Conservation (phyloP, 2,113 vertebrate genomes). For the Tachuris rubrigastra region DNA sequence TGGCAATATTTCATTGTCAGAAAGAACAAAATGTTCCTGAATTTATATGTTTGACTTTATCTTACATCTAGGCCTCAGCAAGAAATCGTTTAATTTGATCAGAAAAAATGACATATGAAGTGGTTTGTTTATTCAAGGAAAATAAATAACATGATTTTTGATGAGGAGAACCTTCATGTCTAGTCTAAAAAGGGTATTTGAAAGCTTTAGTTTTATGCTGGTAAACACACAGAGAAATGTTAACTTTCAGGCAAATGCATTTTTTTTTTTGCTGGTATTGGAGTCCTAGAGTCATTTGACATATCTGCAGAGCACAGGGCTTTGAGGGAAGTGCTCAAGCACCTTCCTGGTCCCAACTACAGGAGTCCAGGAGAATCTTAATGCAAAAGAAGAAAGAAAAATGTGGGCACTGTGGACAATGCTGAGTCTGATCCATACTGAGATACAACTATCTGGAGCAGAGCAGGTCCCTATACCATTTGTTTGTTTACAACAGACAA, state of each 20-base stretch:
- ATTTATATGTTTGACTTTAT: slow-evolving; percentile 34
- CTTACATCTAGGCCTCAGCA: not conserved
- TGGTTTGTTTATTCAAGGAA: slow-evolving; percentile 38
- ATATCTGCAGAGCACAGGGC: not conserved
- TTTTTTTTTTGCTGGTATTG: not conserved
- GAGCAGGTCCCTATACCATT: not conserved
- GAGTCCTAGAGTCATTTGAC: not conserved
- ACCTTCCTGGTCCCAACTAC: not conserved
- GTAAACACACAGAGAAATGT: not conserved
- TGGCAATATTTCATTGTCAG: not conserved
- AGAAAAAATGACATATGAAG: not conserved
- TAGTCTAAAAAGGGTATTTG: not conserved
- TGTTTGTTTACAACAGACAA: not conserved
- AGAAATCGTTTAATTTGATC: slow-evolving; percentile 17
- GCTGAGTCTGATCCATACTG: not conserved
- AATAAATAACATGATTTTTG: not conserved
- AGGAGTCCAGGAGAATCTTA: not conserved
- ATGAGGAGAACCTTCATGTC: not conserved
- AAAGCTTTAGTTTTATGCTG: not conserved
- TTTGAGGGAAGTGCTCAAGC: not conserved
- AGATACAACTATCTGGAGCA: not conserved
- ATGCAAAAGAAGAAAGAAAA: not conserved
- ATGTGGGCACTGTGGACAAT: fast-evolving
- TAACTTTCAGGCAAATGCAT: not conserved
- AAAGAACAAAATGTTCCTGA: slow-evolving; percentile 34